A percentile compares a stretch with the other conserved stretches of the same genome.
phyloP scores from a whole-genome alignment of 2,797 vertebrate genomes.

The Mormyrus hasselquistii region DNA sequence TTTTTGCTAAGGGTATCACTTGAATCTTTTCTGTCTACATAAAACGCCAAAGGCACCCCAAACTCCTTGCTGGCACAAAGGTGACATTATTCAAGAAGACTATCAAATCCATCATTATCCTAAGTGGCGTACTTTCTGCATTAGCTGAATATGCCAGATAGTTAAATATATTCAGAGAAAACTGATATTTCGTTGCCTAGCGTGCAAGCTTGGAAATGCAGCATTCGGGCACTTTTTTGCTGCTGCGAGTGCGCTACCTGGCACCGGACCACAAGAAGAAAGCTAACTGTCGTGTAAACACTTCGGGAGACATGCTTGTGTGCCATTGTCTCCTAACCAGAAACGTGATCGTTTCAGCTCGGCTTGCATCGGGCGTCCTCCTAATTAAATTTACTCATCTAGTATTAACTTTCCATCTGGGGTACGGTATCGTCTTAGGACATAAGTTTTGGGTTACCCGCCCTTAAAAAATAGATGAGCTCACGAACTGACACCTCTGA shows the following conservation, averaged over 20 bases:
- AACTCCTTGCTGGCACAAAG: neutral
- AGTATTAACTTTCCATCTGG: conserved; percentile 53
- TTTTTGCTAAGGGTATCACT: neutral
- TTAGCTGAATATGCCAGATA: neutral
- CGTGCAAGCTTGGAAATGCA: neutral
- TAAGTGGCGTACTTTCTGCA: neutral
- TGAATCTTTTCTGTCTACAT: neutral
- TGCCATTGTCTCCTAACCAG: conserved; percentile 25
- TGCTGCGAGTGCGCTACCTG: neutral
- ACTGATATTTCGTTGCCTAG: neutral
- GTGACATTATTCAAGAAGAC: neutral
- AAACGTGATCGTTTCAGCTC: conserved; percentile 37
- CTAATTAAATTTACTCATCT: conserved; percentile 71
- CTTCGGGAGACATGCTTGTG: conserved; percentile 37
- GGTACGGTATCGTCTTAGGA: conserved; percentile 65
- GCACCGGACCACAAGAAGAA: neutral
- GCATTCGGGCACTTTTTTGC: neutral
- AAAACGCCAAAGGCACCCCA: neutral
- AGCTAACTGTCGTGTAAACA: conserved; percentile 24
- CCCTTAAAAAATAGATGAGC: conserved; percentile 60
- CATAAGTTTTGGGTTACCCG: conserved; percentile 62
- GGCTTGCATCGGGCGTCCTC: conserved; percentile 1
- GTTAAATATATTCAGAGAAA: neutral
- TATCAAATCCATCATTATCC: neutral
- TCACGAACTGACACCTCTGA: conserved; percentile 48